Conservation (phyloP, 2,888 invertebrate species). For the Alloscopus bannaensis region DNA sequence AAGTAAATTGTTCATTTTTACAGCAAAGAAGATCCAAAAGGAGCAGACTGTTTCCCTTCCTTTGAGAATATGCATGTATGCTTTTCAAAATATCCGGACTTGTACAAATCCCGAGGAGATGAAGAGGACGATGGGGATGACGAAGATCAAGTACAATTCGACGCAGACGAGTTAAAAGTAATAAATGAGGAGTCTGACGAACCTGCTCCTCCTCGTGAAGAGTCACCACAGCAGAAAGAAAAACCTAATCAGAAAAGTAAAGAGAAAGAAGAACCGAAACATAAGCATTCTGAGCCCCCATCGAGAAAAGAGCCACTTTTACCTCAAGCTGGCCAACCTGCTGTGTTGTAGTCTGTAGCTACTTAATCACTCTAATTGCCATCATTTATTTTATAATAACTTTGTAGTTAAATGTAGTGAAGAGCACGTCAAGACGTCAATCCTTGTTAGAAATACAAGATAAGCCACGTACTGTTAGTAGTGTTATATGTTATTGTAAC, state of each 20-base stretch:
- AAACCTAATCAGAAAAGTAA: conserved; percentile 15
- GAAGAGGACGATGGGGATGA: conserved; percentile 81
- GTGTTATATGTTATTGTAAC: too few species aligned
- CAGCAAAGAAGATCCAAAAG: conserved; percentile 88
- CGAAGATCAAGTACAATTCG: conserved; percentile 72
- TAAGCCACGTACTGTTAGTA: too few species aligned
- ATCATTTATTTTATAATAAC: too few species aligned
- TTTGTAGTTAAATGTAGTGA: too few species aligned
- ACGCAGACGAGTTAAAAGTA: conserved; percentile 72
- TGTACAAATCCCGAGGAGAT: conserved; percentile 79
- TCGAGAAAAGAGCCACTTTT: conserved; percentile 35
- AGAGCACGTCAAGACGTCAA: too few species aligned
- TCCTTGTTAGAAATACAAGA: too few species aligned
- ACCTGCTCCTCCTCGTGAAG: too few species aligned
- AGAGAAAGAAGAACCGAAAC: conserved; percentile 10
- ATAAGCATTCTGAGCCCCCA: conserved; percentile 39
- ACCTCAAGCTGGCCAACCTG: conserved; percentile 45
- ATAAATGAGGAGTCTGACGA: conserved; percentile 60
- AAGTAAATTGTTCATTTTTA: background rate
- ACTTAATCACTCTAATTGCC: background rate
- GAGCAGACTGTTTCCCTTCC: conserved; percentile 92
- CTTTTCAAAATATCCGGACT: conserved; percentile 89
- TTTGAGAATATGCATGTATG: conserved; percentile 94
- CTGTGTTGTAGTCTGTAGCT: conserved; percentile 45
- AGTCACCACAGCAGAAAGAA: background rate